Evolutionary conservation across 2,797 vertebrate genomes (phyloP), one percentile per base, ranked within the genome.

Genomic region (Bradypodion pumilum): DNA sequence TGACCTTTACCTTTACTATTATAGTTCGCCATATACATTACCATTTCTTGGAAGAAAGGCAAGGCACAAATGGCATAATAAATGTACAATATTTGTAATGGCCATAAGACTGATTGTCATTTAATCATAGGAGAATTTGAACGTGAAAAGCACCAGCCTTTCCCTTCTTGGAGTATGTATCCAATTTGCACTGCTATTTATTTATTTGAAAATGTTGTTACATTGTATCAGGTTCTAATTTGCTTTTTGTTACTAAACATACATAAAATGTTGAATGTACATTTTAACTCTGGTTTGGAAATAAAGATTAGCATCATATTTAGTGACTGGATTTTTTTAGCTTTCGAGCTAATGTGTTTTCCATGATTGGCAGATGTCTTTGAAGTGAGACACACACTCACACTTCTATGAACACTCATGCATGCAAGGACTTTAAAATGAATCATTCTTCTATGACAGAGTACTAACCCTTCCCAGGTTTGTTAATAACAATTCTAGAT

Each of bases 291-390:
- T 87, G 73, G 32, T 68, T 88, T 83, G 78, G 78, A 87, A 91
- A 92, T 91, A 89, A 93, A 93, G 49, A 32, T 12, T 74, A 86
- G 86, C 78, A 85, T 85, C 84, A 74, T 80, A 44, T 59, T 59
- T 87, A 70, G 35, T 2, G 7, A 0, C 7, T 1, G 2, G 2
- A n/a, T n/a, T 85, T 35, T 80, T 42, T 65, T 27, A 7, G 4
- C 9, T 60, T 49, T 65, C 42, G 70, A 40, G 72, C 79, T 25
- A 44, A 72, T 7, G 27, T 46, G n/a, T 37, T 72, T 89, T 68
- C 81, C 77, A 40, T 81, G 23, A 37, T 77, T 81, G 44, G 60
- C 23, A 21, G 73, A 74, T 35, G 82, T 86, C n/a, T 80, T 13
- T 75, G 79, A 78, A 88, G 21, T 73, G 23, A 70, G 32, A 70